Conservation (phyloP, 2,888 invertebrate species). For the Drosophila anomalata region DNA sequence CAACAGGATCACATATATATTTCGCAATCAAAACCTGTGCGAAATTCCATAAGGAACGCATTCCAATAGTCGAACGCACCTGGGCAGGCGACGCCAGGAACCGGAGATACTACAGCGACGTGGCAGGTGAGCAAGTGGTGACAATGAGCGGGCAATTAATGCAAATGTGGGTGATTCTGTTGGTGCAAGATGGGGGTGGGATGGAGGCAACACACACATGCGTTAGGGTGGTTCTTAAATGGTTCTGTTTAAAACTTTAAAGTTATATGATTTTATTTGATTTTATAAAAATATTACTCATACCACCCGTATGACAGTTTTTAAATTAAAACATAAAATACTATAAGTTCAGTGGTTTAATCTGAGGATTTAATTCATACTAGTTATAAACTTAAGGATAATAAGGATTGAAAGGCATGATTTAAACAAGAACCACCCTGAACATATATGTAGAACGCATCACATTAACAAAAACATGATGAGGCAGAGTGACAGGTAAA, state of each 20-base stretch:
- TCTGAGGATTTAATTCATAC: too few relatives aligned
- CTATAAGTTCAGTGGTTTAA: too few relatives aligned
- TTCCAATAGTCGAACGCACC: slow-evolving; percentile 91
- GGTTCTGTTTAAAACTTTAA: too few relatives aligned
- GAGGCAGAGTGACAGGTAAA: slow-evolving; percentile 39
- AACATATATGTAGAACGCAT: slow-evolving; percentile 1
- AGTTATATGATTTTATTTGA: not conserved
- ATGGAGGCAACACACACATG: not conserved
- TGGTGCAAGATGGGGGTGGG: not conserved
- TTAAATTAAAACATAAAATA: not conserved
- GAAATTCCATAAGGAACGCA: slow-evolving; percentile 91
- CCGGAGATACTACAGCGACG: slow-evolving; percentile 93
- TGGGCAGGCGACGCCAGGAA: slow-evolving; percentile 91
- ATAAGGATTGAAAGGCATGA: not conserved
- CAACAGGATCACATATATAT: slow-evolving; percentile 74
- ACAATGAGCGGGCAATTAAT: slow-evolving; percentile 71
- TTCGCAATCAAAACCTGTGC: slow-evolving; percentile 96
- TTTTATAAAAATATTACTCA: not conserved
- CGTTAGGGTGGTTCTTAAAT: not conserved
- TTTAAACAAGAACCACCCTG: slow-evolving; percentile 1
- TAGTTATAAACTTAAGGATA: too few relatives aligned
- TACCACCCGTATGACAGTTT: not conserved
- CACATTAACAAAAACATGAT: slow-evolving; percentile 48
- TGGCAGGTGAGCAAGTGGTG: slow-evolving; percentile 85
- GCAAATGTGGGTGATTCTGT: slow-evolving; percentile 45